These are phyloP conservation scores for Thyatira batis DNA, from an alignment of 2,888 invertebrate species.

Conservation along the genomic window DNA sequence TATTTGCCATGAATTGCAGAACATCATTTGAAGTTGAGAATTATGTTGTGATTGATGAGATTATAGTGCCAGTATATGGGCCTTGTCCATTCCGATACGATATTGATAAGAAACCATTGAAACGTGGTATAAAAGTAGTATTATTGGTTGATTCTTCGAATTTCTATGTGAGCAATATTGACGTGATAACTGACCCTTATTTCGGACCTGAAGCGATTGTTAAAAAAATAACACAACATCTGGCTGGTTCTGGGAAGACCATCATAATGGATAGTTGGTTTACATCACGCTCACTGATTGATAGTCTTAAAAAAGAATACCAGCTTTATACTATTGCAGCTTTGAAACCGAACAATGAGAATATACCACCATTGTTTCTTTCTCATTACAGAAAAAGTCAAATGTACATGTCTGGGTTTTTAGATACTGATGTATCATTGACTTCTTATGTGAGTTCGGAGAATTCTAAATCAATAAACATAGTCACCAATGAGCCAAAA, in stretches of 20 bases:
- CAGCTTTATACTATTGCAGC: slow-evolving; percentile 59
- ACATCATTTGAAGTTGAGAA: slow-evolving; percentile 57
- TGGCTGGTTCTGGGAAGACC: slow-evolving; percentile 57
- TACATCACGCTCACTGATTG: slow-evolving; percentile 53
- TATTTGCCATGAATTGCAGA: slow-evolving; percentile 72
- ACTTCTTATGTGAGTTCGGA: slow-evolving; percentile 59
- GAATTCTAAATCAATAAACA: slow-evolving; percentile 57
- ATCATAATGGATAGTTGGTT: slow-evolving; percentile 71
- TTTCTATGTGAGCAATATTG: slow-evolving; percentile 70
- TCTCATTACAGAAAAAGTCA: slow-evolving; percentile 53
- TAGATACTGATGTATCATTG: slow-evolving; percentile 54
- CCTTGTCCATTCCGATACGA: slow-evolving; percentile 72
- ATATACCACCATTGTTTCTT: slow-evolving; percentile 64
- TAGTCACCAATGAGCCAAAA: slow-evolving; percentile 64
- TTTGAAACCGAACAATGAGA: slow-evolving; percentile 53
- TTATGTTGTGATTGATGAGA: slow-evolving; percentile 67
- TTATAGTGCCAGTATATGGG: slow-evolving; percentile 67
- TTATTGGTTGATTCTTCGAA: slow-evolving; percentile 65
- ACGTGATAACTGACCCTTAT: slow-evolving; percentile 67
- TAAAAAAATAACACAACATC: slow-evolving; percentile 62
- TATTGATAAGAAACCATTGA: slow-evolving; percentile 62
- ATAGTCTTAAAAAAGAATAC: slow-evolving; percentile 51
- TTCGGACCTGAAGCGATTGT: slow-evolving; percentile 58
- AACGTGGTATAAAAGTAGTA: slow-evolving; percentile 68
- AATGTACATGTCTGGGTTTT: slow-evolving; percentile 60